Conservation (phyloP, 2,888 invertebrate genomes). For the Noctua fimbriata region DNA sequence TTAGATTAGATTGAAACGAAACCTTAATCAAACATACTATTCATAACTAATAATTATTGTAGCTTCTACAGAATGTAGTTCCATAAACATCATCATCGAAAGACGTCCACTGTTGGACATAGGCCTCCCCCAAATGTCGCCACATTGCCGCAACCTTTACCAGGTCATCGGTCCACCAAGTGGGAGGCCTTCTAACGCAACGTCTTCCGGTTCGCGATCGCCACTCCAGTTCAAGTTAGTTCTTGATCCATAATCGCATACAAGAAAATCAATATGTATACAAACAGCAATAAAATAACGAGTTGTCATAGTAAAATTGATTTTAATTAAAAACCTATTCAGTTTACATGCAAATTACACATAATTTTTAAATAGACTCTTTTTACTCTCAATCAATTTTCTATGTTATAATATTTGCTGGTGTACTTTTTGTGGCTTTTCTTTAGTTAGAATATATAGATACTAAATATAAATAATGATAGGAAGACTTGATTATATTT, state of each 20-base stretch:
- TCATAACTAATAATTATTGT: no score
- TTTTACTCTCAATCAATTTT: slow-evolving; percentile 16
- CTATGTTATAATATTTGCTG: slow-evolving; percentile 35
- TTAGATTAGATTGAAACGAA: no score
- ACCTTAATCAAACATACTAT: background rate
- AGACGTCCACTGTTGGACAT: no score
- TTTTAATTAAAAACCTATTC: slow-evolving; percentile 58
- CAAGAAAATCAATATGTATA: background rate
- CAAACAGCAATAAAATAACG: slow-evolving; percentile 34
- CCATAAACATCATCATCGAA: no score
- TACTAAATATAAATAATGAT: background rate
- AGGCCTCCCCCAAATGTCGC: no score
- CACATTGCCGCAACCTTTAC: no score
- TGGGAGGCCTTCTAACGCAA: no score
- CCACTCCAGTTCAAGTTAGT: no score
- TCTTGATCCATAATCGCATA: slow-evolving; percentile 10
- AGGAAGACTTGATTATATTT: slow-evolving; percentile 35
- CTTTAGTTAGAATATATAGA: background rate
- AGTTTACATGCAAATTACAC: slow-evolving; percentile 58
- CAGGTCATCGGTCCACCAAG: no score
- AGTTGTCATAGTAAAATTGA: slow-evolving; percentile 46
- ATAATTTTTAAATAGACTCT: slow-evolving; percentile 31
- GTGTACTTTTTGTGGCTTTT: slow-evolving; percentile 35
- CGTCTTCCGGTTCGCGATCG: no score
- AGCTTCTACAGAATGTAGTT: background rate